These are phyloP conservation scores for Loripinus fragilis DNA, from an alignment of 2,888 invertebrate species.

Conservation along the genomic window DNA sequence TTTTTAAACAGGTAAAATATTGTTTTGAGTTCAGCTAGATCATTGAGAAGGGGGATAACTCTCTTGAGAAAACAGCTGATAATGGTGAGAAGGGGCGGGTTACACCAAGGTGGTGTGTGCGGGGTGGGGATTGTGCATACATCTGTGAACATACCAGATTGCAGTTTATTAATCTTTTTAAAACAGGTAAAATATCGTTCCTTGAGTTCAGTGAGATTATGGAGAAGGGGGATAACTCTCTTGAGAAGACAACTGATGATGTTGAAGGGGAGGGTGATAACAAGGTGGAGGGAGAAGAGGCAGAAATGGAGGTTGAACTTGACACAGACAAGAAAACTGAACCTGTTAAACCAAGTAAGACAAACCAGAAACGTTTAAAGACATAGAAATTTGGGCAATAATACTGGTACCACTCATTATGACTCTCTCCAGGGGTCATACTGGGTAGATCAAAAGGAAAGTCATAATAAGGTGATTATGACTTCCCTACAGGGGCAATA, in stretches of 20 bases:
- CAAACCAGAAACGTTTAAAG: no score
- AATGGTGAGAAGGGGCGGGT: background rate
- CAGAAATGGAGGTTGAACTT: constrained; percentile 21
- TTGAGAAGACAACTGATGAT: constrained; percentile 17
- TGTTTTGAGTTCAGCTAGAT: constrained; percentile 70
- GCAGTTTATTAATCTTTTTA: no score
- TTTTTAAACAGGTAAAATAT: constrained; percentile 69
- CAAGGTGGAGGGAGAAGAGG: background rate
- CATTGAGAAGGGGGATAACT: constrained; percentile 54
- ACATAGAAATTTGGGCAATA: no score
- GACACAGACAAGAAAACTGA: constrained; percentile 3
- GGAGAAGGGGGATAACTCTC: constrained; percentile 44
- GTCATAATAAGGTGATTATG: no score
- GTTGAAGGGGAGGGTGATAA: background rate
- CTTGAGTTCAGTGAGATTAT: constrained; percentile 70
- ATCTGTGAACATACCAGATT: no score
- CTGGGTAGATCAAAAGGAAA: no score
- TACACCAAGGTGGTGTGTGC: no score
- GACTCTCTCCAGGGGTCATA: no score
- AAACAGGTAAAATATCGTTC: constrained; percentile 68
- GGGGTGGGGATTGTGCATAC: background rate
- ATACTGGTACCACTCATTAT: no score
- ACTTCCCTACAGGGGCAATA: no score
- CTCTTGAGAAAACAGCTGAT: constrained; percentile 18
- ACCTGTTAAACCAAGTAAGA: no score